Percentiles rank a stretch among this genome's conserved stretches.
These are phyloP conservation scores for Gymnothorax javanicus DNA, from an alignment of 2,797 vertebrate species.

Conservation along the genomic window DNA sequence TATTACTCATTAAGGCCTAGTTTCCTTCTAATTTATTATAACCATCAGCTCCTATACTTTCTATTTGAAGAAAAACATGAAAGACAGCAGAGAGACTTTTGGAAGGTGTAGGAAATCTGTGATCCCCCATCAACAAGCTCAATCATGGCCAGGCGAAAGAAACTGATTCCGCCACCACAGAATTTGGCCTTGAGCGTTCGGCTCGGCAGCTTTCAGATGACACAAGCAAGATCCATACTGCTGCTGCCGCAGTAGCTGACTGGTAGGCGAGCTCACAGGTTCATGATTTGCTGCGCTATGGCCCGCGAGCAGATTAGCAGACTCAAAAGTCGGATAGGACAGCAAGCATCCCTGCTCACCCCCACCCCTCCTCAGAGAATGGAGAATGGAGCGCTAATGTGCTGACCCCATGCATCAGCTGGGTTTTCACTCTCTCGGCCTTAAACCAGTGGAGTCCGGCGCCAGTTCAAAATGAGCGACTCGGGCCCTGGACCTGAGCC, in stretches of 20 bases:
- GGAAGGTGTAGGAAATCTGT: background rate
- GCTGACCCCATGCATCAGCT: constrained; percentile 64
- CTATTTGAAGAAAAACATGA: background rate
- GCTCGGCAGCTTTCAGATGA: constrained; percentile 57
- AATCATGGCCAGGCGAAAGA: background rate
- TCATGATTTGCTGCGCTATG: constrained; percentile 66
- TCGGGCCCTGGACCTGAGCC: background rate
- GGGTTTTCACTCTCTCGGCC: constrained; percentile 40
- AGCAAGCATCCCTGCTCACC: constrained; percentile 52
- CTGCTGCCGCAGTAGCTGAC: constrained; percentile 64
- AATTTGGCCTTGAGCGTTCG: constrained; percentile 38
- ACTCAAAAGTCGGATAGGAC: constrained; percentile 67
- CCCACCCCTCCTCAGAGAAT: constrained; percentile 59
- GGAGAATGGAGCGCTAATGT: constrained; percentile 55
- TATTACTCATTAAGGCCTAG: background rate
- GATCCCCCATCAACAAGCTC: background rate
- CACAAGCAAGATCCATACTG: constrained; percentile 52
- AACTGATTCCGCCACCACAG: background rate
- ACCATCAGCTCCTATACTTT: background rate
- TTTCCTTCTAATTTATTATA: background rate
- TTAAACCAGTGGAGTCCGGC: constrained; percentile 29
- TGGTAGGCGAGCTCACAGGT: constrained; percentile 63
- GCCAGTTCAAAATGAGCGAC: constrained; percentile 4
- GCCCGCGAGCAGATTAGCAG: constrained; percentile 67
- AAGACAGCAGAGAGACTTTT: background rate